Evolutionary conservation across 2,888 invertebrate genomes (phyloP), one percentile per base, ranked within the genome.

Genomic region (Leucania comma): DNA sequence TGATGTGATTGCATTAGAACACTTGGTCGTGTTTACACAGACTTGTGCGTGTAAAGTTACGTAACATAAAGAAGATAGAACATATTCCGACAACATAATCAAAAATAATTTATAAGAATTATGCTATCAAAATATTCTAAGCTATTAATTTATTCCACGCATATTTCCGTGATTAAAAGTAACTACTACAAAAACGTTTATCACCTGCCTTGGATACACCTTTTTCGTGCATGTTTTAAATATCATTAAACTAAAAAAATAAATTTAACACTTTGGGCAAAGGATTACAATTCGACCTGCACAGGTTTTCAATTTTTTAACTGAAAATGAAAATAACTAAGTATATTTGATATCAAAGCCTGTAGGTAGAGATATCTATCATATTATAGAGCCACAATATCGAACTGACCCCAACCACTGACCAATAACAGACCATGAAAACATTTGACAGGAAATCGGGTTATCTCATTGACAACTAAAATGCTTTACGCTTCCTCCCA

Each of bases 381-480:
- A 46, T 48, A 71, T 59, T 35, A 12, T 59, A 68, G 20, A 50
- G 29, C 51, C 46, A 26, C 46, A 54, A 61, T 65, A 56, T 59
- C 24, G 22, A 46, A 54, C 20, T 32, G 57, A 62, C 61, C 67
- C 48, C 66, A 48, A 65, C 62, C 60, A 66, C 56, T 75, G 68
- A 66, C 75, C 75, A 71, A 73, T 73, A 79, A 79, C 72, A 78
- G 54, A 75, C 78, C 76, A 74, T 87, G 85, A 83, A 86, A 78
- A 87, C 87, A 85, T 90, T 90, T 85, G 86, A 91, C 93, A 90
- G 93, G 94, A 94, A 93, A 91, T 89, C 84, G 89, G 91, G 92
- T 93, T 93, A 94, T 94, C 93, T 91, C 88, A 89, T 89, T 91
- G 90, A 88, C 91, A 91, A 83, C 86, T 81, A 86, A 88, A 89